Conservation (phyloP, 2,113 vertebrate genomes). For the sheep (Ovis aries) region ARS-UI_Ramb_v3.0 NC_056068.1:11146001-11146500, state of each 20-base stretch:
- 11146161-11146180: no score
- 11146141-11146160: no score
- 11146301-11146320: neutral
- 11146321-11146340: neutral
- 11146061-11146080: neutral
- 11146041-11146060: neutral
- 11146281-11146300: neutral
- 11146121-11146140: neutral
- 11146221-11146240: no score
- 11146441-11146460: neutral
- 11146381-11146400: neutral
- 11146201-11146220: no score
- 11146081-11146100: neutral
- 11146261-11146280: no score
- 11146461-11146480: neutral
- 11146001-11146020: neutral
- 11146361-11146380: neutral
- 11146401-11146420: neutral
- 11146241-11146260: no score
- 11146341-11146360: neutral
- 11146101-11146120: neutral
- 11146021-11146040: neutral
- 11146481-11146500: neutral
- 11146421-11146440: neutral
- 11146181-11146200: no score